These are phyloP conservation scores for Nycteola revayana DNA, from an alignment of 2,888 invertebrate species.

Conservation along the genomic window DNA sequence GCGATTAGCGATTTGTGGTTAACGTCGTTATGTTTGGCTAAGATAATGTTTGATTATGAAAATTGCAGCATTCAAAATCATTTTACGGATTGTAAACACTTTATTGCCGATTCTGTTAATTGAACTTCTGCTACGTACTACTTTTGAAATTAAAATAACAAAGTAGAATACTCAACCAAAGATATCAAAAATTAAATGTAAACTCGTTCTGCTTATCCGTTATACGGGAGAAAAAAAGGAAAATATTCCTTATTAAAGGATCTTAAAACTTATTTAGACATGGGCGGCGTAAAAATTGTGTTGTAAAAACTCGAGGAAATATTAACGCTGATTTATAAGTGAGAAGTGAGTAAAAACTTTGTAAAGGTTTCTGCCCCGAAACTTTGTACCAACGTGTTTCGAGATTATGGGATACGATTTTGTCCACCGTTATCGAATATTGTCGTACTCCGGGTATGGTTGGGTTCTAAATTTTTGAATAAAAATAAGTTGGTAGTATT, in stretches of 20 bases:
- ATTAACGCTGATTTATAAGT: conserved; percentile 27
- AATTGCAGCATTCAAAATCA: conserved; percentile 52
- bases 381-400: conserved; percentile 16
- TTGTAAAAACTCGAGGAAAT: conserved; percentile 24
- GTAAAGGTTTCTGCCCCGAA: conserved; percentile 14
- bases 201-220: conserved; percentile 19
- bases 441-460: too few species aligned
- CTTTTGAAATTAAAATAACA: conserved; percentile 23
- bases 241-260: conserved; percentile 20
- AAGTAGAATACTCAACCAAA: conserved; percentile 20
- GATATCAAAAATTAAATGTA: conserved; percentile 25
- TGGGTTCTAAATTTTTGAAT: too few species aligned
- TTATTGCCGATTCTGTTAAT: conserved; percentile 46
- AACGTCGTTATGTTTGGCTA: conserved; percentile 54
- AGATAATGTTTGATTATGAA: conserved; percentile 70
- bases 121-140: conserved; percentile 34
- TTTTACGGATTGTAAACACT: conserved; percentile 49
- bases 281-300: conserved; percentile 21
- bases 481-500: too few species aligned
- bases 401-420: conserved; percentile 11
- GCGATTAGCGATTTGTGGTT: conserved; percentile 64
- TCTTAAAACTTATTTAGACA: conserved; percentile 23
- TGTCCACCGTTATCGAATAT: too few species aligned
- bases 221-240: conserved; percentile 13
- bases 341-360: conserved; percentile 17